Conservation (phyloP, 2,888 invertebrate genomes). For the Choristoneura rosaceana region DNA sequence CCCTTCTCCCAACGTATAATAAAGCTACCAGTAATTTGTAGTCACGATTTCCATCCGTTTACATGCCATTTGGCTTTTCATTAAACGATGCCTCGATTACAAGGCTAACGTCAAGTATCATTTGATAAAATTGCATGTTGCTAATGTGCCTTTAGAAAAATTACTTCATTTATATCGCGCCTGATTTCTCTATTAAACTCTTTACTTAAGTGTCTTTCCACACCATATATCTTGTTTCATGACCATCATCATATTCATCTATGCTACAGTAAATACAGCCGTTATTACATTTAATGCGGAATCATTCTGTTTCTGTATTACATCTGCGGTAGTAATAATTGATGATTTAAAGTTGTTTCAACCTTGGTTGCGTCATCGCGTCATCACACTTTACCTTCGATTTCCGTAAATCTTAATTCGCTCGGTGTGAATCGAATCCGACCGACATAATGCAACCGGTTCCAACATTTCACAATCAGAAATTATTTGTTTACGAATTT, state of each 20-base stretch:
- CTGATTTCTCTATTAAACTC: conserved; percentile 41
- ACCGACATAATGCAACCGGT: conserved; percentile 39
- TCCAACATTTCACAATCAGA: conserved; percentile 46
- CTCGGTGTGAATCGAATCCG: conserved; percentile 30
- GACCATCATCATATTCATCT: conserved; percentile 40
- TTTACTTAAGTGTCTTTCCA: conserved; percentile 39
- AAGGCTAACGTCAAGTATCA: conserved; percentile 39
- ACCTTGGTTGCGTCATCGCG: conserved; percentile 33
- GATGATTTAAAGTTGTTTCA: conserved; percentile 29
- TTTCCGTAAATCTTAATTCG: conserved; percentile 39
- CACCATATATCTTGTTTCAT: conserved; percentile 38
- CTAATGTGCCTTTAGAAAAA: conserved; percentile 42
- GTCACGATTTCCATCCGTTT: conserved; percentile 50
- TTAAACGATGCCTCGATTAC: conserved; percentile 40
- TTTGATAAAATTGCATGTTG: conserved; percentile 34
- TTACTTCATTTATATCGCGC: conserved; percentile 29
- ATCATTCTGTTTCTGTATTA: conserved; percentile 32
- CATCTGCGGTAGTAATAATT: conserved; percentile 27
- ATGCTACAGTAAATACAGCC: conserved; percentile 32
- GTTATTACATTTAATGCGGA: conserved; percentile 29
- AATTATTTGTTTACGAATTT: conserved; percentile 48
- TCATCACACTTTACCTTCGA: conserved; percentile 39
- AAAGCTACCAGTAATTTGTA: conserved; percentile 48
- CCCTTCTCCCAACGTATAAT: conserved; percentile 50
- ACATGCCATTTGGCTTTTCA: conserved; percentile 48